Evolutionary conservation across 2,888 invertebrate species (phyloP).

Genomic region (Cryptus armator): DNA sequence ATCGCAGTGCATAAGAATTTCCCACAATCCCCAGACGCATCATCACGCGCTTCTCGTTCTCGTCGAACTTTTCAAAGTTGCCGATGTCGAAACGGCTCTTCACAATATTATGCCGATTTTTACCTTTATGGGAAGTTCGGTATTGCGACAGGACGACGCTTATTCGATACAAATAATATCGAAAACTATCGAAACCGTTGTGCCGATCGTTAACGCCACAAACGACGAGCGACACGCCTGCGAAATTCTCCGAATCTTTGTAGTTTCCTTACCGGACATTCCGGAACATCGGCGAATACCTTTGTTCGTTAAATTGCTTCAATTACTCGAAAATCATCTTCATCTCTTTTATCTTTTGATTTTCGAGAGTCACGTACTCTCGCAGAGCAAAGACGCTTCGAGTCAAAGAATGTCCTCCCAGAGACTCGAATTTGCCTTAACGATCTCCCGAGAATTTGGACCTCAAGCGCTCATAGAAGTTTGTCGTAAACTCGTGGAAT

Average conservation of each 20-base stretch:
- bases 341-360: slow-evolving; percentile 91
- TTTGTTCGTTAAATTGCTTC: slow-evolving; percentile 92
- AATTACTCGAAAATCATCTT: slow-evolving; percentile 90
- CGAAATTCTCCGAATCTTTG: slow-evolving; percentile 94
- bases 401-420: slow-evolving; percentile 76
- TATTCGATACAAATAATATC: slow-evolving; percentile 98
- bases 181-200: slow-evolving; percentile 94
- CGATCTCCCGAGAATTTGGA: slow-evolving; percentile 89
- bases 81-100: slow-evolving; percentile 85
- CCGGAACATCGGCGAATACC: slow-evolving; percentile 96
- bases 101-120: slow-evolving; percentile 98
- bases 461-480: slow-evolving; percentile 88
- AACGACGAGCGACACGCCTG: slow-evolving; percentile 86
- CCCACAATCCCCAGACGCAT: slow-evolving; percentile 98
- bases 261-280: slow-evolving; percentile 95
- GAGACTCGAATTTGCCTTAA: slow-evolving; percentile 88
- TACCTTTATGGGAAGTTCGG: slow-evolving; percentile 98
- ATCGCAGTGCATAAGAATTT: slow-evolving; percentile 95
- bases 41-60: slow-evolving; percentile 96
- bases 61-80: slow-evolving; percentile 86
- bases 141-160: slow-evolving; percentile 96
- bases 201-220: slow-evolving; percentile 90
- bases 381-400: slow-evolving; percentile 81
- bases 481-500: slow-evolving; percentile 89
- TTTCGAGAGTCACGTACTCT: slow-evolving; percentile 89